Evolutionary conservation across 2,113 vertebrate genomes (phyloP).

Genomic region (Ammodramus savannarum): DNA sequence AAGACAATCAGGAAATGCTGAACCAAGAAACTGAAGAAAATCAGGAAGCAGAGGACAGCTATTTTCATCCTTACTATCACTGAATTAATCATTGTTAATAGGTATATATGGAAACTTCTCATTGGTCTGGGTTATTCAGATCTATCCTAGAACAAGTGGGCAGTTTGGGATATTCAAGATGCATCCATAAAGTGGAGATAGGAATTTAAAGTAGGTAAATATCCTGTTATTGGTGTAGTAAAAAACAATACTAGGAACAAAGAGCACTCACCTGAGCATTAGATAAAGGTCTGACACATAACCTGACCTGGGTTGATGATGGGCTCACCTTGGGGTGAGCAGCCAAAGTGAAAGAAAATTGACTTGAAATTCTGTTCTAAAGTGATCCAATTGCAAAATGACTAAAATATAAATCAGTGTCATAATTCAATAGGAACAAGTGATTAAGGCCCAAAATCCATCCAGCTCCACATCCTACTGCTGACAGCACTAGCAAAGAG

Average conservation of each 20-base stretch:
- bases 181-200: neutral
- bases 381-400: neutral
- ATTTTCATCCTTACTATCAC: slow-evolving; percentile 61
- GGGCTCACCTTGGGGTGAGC: neutral
- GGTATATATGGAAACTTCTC: neutral
- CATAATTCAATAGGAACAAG: neutral
- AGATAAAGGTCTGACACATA: neutral
- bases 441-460: neutral
- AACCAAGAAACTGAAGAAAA: slow-evolving; percentile 40
- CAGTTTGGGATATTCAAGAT: neutral
- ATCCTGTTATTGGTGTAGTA: neutral
- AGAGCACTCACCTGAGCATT: neutral
- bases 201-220: neutral
- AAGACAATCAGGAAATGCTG: slow-evolving; percentile 1
- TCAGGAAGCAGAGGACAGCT: slow-evolving; percentile 25
- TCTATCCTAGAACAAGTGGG: neutral
- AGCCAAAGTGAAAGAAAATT: neutral
- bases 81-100: neutral
- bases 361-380: neutral
- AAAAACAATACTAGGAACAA: neutral
- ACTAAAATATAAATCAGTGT: neutral
- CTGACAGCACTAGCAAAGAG: neutral
- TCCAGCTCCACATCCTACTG: neutral
- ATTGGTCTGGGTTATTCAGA: neutral
- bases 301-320: neutral